A percentile compares a stretch with the other conserved stretches of the same genome.
Conservation (phyloP, 2,888 invertebrate species). For the Cyclophora punctaria region DNA sequence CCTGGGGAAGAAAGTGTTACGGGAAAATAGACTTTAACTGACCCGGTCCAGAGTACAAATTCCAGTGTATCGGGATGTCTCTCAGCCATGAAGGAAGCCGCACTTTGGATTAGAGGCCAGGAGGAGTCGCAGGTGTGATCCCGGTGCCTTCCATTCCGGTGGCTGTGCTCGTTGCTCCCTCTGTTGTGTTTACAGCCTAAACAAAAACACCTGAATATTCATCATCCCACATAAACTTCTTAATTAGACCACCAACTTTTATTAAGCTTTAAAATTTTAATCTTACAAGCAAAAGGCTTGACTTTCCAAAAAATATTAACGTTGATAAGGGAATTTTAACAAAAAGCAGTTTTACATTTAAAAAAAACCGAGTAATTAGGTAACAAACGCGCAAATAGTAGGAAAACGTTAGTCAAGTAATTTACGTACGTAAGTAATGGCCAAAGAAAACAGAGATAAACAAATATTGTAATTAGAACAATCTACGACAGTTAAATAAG, state of each 20-base stretch:
- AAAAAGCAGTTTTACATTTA: no score
- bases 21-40: conserved; percentile 29
- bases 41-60: conserved; percentile 97
- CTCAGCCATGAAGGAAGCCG: conserved; percentile 89
- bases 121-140: conserved; percentile 90
- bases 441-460: conserved; percentile 21
- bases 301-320: no score
- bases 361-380: no score
- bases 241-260: no score
- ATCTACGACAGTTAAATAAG: conserved; percentile 21
- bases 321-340: no score
- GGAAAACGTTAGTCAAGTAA: no score
- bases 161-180: conserved; percentile 69
- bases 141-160: conserved; percentile 65
- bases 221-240: no score
- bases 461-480: conserved; percentile 31
- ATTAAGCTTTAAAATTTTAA: no score
- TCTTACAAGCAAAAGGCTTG: no score
- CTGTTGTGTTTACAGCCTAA: conserved; percentile 64
- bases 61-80: conserved; percentile 90
- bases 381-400: no score
- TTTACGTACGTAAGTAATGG: conserved; percentile 2
- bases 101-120: conserved; percentile 91
- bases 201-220: neutral
- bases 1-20: neutral